Conservation (phyloP, 2,113 vertebrate genomes). For the Eleginops maclovinus region DNA sequence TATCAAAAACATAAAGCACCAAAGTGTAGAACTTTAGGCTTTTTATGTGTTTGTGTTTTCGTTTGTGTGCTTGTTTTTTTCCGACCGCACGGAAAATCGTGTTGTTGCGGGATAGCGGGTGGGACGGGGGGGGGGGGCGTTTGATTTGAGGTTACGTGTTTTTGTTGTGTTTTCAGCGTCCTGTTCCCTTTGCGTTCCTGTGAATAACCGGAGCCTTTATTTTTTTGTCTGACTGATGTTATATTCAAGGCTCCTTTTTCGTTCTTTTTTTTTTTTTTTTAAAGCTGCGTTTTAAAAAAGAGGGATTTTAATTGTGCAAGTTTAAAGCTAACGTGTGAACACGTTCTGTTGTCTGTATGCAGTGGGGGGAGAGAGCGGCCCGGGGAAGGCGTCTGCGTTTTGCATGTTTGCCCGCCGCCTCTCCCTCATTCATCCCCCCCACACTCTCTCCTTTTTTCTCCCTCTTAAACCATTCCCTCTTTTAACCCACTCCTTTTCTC, state of each 20-base stretch:
- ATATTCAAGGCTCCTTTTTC: slow-evolving; percentile 57
- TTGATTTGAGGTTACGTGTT: slow-evolving; percentile 41
- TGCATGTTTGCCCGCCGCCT: slow-evolving; percentile 72
- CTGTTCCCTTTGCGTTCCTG: slow-evolving; percentile 67
- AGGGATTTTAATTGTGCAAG: slow-evolving; percentile 71
- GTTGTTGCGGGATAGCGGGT: slow-evolving; percentile 44
- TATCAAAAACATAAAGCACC: slow-evolving; percentile 86
- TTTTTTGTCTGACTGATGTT: slow-evolving; percentile 41
- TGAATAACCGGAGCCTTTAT: slow-evolving; percentile 67
- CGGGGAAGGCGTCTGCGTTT: slow-evolving; percentile 56
- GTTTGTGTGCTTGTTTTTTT: slow-evolving; percentile 73
- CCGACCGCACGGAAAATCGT: slow-evolving; percentile 39
- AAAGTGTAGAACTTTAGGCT: slow-evolving; percentile 88
- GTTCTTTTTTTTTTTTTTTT: slow-evolving; percentile 36
- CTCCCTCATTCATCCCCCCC: slow-evolving; percentile 56
- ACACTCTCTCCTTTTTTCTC: slow-evolving; percentile 12
- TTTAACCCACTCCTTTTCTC: slow-evolving; percentile 54
- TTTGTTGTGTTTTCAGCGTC: slow-evolving; percentile 73
- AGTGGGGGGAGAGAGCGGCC: slow-evolving; percentile 48
- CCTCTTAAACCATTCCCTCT: slow-evolving; percentile 50
- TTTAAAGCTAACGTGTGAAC: slow-evolving; percentile 57
- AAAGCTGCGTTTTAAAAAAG: slow-evolving; percentile 63
- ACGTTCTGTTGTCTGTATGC: slow-evolving; percentile 66
- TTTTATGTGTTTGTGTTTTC: slow-evolving; percentile 78
- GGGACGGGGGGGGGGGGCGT: background rate